phyloP scores from a whole-genome alignment of 2,113 vertebrate species.

The Camarhynchus parvulus region DNA sequence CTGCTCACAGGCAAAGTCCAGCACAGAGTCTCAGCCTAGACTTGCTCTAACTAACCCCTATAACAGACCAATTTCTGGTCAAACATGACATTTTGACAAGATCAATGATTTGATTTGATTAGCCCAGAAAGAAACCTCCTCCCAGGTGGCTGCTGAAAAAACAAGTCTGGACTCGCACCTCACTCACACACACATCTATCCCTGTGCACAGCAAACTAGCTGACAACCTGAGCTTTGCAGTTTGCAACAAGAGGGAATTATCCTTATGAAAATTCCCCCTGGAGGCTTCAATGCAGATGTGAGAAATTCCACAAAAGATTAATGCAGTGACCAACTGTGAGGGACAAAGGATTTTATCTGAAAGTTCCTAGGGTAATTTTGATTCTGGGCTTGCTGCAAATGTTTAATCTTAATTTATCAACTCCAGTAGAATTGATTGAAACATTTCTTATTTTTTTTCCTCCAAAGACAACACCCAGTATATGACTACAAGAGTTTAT shows the following conservation, averaged over 20 bases:
- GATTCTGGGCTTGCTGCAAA: neutral
- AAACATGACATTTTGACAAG: neutral
- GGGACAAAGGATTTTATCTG: constrained; percentile 6
- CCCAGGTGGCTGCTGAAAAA: neutral
- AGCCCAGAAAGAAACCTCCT: neutral
- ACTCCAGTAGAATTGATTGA: neutral
- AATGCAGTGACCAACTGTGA: neutral
- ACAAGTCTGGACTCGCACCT: neutral
- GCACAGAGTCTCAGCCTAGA: neutral
- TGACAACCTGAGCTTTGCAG: neutral
- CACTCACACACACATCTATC: neutral
- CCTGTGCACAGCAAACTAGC: neutral
- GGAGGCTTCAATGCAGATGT: constrained; percentile 6
- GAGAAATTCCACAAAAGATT: constrained; percentile 52
- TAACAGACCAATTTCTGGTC: neutral
- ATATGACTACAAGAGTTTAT: neutral
- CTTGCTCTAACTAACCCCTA: neutral
- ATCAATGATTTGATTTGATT: neutral
- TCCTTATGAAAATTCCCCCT: constrained; percentile 4
- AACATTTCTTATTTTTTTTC: neutral
- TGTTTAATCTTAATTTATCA: neutral
- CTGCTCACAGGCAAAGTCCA: neutral
- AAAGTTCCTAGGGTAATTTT: neutral
- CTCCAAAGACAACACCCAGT: neutral
- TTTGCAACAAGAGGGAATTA: neutral